Conservation (phyloP, 2,888 invertebrate genomes). For the Drosophila nr. perissopoda region DNA sequence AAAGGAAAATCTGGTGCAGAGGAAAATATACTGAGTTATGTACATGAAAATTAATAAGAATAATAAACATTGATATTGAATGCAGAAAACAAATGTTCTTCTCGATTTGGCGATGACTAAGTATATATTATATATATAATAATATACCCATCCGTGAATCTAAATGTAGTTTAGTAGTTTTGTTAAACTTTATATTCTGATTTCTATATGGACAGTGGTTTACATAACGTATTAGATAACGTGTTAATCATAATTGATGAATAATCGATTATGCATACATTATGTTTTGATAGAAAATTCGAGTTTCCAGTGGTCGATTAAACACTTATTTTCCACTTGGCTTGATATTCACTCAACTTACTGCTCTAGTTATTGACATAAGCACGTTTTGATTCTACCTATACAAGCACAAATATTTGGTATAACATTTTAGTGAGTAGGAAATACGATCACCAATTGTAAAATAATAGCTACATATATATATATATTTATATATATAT, state of each 20-base stretch:
- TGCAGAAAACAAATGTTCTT: not conserved
- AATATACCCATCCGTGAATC: not conserved
- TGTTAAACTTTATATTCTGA: not conserved
- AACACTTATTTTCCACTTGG: constrained; percentile 4
- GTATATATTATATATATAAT: not conserved
- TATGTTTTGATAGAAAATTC: not conserved
- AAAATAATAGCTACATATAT: not conserved
- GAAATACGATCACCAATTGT: not conserved
- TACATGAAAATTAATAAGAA: not conserved
- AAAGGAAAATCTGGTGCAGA: not conserved
- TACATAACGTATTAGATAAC: too few relatives aligned
- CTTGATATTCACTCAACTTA: not conserved
- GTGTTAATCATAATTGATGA: not conserved
- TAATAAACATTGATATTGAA: not conserved
- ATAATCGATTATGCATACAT: not conserved
- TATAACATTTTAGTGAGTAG: constrained; percentile 2
- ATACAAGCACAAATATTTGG: not conserved
- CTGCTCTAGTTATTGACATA: not conserved
- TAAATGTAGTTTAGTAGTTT: not conserved
- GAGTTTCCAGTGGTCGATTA: not conserved
- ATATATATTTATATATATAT: not conserved
- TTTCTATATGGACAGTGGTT: not conserved
- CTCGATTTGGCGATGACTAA: not conserved
- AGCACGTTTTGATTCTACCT: not conserved
- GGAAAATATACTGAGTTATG: not conserved